Base-by-base conservation (phyloP, 2,797 vertebrate genomes). In the Falco rusticolus region DNA sequence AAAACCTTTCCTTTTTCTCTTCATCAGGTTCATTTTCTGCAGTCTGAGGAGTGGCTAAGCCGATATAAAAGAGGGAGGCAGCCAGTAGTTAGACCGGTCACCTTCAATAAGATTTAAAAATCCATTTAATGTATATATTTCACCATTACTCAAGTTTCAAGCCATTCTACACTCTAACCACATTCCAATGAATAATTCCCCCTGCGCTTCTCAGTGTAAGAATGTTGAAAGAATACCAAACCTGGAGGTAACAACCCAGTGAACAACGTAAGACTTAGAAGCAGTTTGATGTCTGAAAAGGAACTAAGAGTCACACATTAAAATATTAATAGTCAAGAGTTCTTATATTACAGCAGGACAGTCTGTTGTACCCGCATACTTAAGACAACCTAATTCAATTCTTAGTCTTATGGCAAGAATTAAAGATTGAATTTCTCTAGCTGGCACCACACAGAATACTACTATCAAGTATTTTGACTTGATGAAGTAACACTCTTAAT, bases 281-380 rank as follows among this genome's bases (percentile, higher is more conserved):
- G 43, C 4, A 54, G 41, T 28, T 89, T 0, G 0, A 63, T 90
- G 83, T 83, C 79, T 13, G 9, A 80, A 89, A 91, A 87, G 64
- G 48, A 94, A 78, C 56, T 20, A 61, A 21, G 64, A 61, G 45
- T 61, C 56, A 59, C n/a, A 48, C 31, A 47, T 45, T 93, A n/a
- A 90, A 94, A 93, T 75, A 85, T 34, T 91, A 61, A 80, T 37
- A 54, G 78, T 31, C 51, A 33, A 33, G 29, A 79, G 71, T 41
- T 83, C 81, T 92, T 84, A 53, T 90, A 37, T 89, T 79, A 94
- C 86, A 92, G 81, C 41, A 89, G 51, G 74, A 71, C 41, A 89
- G 25, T 16, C 29, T 33, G 33, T 10, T 56, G 71, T 37, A 93
- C 48, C 84, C 54, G n/a, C 54, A 56, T 53, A 51, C n/a, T 54